A percentile compares a stretch with the other conserved stretches of the same genome.
These are phyloP conservation scores for Apodemia duryi DNA, from an alignment of 2,888 invertebrate species.

Conservation along the genomic window DNA sequence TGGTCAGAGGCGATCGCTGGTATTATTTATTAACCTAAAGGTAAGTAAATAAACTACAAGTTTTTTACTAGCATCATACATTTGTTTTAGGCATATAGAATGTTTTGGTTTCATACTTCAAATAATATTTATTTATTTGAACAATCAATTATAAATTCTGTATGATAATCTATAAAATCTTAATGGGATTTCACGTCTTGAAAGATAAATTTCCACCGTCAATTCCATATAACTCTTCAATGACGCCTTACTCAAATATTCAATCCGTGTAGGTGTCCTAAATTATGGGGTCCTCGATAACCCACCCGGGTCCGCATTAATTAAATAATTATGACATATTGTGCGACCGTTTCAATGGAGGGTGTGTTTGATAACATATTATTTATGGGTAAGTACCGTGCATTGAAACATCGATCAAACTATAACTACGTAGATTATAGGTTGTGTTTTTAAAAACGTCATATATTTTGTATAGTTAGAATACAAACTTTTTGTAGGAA, in stretches of 20 bases:
- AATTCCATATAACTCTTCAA: constrained; percentile 2
- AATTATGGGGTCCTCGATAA: constrained; percentile 64
- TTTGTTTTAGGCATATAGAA: too few relatives aligned
- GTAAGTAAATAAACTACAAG: too few relatives aligned
- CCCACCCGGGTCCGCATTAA: constrained; percentile 65
- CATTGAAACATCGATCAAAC: not conserved
- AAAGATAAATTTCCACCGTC: not conserved
- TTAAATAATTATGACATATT: constrained; percentile 78
- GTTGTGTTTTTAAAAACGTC: not conserved
- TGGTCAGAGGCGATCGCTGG: too few relatives aligned
- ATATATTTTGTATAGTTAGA: not conserved
- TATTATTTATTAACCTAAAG: too few relatives aligned
- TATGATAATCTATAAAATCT: too few relatives aligned
- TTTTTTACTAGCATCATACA: too few relatives aligned
- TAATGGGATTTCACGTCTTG: too few relatives aligned
- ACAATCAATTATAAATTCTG: too few relatives aligned
- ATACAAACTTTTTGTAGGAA: too few relatives aligned
- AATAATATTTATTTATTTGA: too few relatives aligned
- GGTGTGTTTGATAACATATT: constrained; percentile 62
- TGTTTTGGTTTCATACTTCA: too few relatives aligned
- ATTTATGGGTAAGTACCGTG: constrained; percentile 30
- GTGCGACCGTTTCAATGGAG: constrained; percentile 65
- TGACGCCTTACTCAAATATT: constrained; percentile 34
- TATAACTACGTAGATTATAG: not conserved
- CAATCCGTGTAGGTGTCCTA: constrained; percentile 46